Evolutionary conservation across 2,888 invertebrate species (phyloP).

Genomic region (Subacronicta megacephala): DNA sequence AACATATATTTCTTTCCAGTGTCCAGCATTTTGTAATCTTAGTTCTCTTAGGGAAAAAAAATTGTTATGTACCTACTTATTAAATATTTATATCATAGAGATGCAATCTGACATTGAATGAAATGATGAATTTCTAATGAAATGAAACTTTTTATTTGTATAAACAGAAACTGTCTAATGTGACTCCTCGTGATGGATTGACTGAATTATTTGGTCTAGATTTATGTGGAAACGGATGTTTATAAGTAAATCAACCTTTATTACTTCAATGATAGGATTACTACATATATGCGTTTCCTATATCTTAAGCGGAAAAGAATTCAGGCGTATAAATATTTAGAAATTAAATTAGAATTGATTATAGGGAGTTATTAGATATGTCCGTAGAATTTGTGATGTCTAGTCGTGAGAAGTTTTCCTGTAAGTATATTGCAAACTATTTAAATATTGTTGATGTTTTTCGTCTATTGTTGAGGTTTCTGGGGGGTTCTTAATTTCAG

Average conservation of each 20-base stretch:
- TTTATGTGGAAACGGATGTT: constrained; percentile 38
- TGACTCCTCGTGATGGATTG: constrained; percentile 1
- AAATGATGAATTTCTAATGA: too few relatives aligned
- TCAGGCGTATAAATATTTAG: constrained; percentile 50
- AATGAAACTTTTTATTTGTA: not conserved
- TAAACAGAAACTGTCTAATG: constrained; percentile 2
- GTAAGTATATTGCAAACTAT: too few relatives aligned
- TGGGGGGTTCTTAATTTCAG: too few relatives aligned
- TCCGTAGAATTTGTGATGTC: constrained; percentile 16
- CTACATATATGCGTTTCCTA: constrained; percentile 17
- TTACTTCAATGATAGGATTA: constrained; percentile 39
- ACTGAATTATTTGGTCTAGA: constrained; percentile 12
- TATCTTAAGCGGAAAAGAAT: constrained; percentile 39
- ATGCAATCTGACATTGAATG: not conserved
- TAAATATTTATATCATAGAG: constrained; percentile 4
- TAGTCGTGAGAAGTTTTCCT: too few relatives aligned
- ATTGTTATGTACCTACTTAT: too few relatives aligned
- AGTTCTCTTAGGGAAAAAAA: too few relatives aligned
- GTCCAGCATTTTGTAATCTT: too few relatives aligned
- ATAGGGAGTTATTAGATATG: too few relatives aligned
- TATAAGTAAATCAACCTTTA: constrained; percentile 34
- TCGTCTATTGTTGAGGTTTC: too few relatives aligned
- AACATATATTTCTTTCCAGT: too few relatives aligned
- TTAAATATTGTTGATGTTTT: too few relatives aligned
- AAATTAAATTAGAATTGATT: constrained; percentile 26